Evolutionary conservation across 2,888 invertebrate species (phyloP), one percentile per base, ranked within the genome.

Genomic region (Ectemnius lituratus): DNA sequence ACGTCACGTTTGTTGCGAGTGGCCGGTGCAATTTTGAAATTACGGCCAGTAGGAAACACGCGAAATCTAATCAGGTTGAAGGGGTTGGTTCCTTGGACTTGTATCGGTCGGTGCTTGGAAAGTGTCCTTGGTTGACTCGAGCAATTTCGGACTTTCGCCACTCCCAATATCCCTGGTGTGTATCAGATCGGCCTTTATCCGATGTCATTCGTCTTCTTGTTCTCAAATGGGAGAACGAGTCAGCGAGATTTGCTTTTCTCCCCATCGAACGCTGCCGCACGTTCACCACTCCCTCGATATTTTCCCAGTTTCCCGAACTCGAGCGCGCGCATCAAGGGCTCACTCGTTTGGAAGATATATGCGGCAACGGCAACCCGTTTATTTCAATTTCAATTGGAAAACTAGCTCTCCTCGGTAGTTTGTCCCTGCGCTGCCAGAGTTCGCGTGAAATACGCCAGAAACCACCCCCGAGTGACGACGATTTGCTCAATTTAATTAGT

Each of bases 401-500:
- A 23, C 47, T 75, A 56, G 11, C 52, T 46, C 13, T 49, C 58
- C n/a, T 20, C 27, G 6, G 16, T 27, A 28, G 18, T 14, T 14
- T 23, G n/a, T 16, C 56, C 20, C 11, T n/a, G 58, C 13, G 23
- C 37, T 11, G 23, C 23, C 45, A 23, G 52, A 20, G 60, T 49
- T 27, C 49, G 37, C 52, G 57, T 27, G 58, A 45, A 37, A 61
- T 28, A 14, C 56, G 8, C 45, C 45, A 46, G 52, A 60, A 59
- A 62, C 28, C n/a, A n/a, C n/a, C n/a, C 56, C 65, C 16, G 45
- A n/a, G 18, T 57, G 69, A 73, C 58, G 66, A 62, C 45, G 37
- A 47, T 74, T 67, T 28, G 67, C 37, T 68, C 57, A 72, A 71
- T 77, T 77, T 71, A 79, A 79, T 79, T 80, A 76, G 63, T 75